phyloP scores from a whole-genome alignment of 2,113 vertebrate species.

The Coptodon rendalli region DNA sequence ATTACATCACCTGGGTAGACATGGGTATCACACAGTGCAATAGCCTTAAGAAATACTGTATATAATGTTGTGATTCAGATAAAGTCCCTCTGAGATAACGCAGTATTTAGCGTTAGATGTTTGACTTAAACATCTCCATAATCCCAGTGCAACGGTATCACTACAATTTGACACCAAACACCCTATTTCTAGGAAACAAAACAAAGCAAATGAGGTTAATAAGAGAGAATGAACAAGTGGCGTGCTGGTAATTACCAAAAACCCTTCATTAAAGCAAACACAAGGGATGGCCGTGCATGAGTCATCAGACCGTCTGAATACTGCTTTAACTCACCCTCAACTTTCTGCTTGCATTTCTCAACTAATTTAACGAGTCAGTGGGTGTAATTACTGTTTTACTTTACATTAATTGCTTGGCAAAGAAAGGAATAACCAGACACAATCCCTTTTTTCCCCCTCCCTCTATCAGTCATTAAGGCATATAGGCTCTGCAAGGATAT shows the following conservation, averaged over 20 bases:
- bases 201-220: background rate
- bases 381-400: background rate
- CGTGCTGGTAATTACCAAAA: background rate
- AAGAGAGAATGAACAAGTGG: background rate
- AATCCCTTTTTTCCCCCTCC: background rate
- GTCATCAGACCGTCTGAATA: background rate
- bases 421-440: background rate
- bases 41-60: background rate
- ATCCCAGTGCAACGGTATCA: background rate
- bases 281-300: background rate
- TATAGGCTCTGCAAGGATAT: background rate
- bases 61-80: background rate
- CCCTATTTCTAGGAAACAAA: background rate
- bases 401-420: background rate
- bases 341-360: background rate
- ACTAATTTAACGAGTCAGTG: background rate
- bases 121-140: background rate
- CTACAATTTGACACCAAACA: background rate
- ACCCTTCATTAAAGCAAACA: background rate
- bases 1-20: slow-evolving; percentile 53
- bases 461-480: background rate
- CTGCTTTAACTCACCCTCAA: background rate
- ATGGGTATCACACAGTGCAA: background rate
- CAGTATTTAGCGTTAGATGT: background rate
- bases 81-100: background rate